Evolutionary conservation across 2,888 invertebrate genomes (phyloP).

Genomic region (Archips xylosteana): DNA sequence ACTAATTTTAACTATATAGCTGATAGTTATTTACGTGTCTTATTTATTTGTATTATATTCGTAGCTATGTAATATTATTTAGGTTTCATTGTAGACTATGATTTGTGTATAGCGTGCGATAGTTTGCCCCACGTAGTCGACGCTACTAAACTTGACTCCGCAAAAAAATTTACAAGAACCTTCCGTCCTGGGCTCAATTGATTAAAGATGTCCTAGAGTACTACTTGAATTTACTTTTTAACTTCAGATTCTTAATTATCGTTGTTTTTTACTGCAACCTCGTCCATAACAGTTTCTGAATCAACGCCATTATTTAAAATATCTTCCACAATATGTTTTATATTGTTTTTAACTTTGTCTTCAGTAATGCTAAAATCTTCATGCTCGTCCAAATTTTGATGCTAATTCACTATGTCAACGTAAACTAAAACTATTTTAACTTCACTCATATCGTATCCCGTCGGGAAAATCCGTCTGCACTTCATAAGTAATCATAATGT

Average conservation of each 20-base stretch:
- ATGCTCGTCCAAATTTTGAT: not conserved
- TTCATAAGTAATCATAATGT: constrained; percentile 60
- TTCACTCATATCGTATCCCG: constrained; percentile 14
- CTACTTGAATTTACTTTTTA: not conserved
- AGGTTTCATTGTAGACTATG: constrained; percentile 35
- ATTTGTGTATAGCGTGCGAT: constrained; percentile 38
- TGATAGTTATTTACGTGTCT: constrained; percentile 25
- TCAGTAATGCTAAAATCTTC: not conserved
- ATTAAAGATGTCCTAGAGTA: constrained; percentile 1
- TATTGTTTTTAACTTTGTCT: not conserved
- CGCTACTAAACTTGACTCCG: constrained; percentile 9
- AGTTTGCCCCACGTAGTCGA: constrained; percentile 21
- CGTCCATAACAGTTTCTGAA: not conserved
- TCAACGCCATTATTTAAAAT: not conserved
- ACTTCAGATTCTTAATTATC: not conserved
- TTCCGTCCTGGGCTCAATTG: constrained; percentile 38
- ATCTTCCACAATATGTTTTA: not conserved
- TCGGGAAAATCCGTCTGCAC: constrained; percentile 62
- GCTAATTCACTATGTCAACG: not conserved
- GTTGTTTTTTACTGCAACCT: too few species aligned
- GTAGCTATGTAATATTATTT: constrained; percentile 20
- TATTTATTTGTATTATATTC: constrained; percentile 30
- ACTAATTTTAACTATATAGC: constrained; percentile 32
- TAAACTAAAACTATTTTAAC: not conserved
- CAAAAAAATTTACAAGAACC: constrained; percentile 21